Evolutionary conservation across 2,797 vertebrate species (phyloP), one percentile per base, ranked within the genome.

Genomic region (Varecia variegata): DNA sequence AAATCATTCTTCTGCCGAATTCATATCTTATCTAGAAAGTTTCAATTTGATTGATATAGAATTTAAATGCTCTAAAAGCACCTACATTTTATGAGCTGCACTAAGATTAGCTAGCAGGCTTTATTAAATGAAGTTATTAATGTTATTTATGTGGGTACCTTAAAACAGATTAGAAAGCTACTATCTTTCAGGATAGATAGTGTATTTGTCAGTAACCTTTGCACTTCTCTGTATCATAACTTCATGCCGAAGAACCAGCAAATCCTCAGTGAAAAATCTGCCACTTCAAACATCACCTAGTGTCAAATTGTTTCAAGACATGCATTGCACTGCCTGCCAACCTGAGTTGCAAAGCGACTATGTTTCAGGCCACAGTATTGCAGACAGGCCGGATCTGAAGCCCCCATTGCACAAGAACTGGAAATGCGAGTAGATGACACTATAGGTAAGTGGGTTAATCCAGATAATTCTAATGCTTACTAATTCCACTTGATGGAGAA

Each of bases 381-480:
- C 89, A 88, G 83, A 96, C 68, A 87, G 86, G 90, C 68, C 86
- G 96, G 47, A 77, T 96, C 97, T 86, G 90, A 96, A 96, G 83
- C 95, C 94, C 88, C 96, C 94, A 89, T 74, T 81, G n/a, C 25
- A 52, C 62, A 90, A 83, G 68, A 97, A 96, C 95, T 91, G 92
- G 83, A 93, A 96, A 93, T 88, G 84, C 94, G 90, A 71, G 94
- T 79, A 73, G 94, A 90, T 93, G 88, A 96, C 94, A 43, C 38
- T 0, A 3, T 52, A 96, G 6, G 10, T 95, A 96, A 97, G 93
- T 87, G 79, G 68, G 86, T 73, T 71, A 77, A 94, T 95, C 92
- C 97, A 95, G 97, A 96, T 97, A 97, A 88, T 96, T 91, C 92
- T 74, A 95, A 95, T 18, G 67, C 80, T 90, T 94, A 94, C 96